Base-by-base conservation (phyloP, 2,113 vertebrate genomes). In the Pelobates fuscus region DNA sequence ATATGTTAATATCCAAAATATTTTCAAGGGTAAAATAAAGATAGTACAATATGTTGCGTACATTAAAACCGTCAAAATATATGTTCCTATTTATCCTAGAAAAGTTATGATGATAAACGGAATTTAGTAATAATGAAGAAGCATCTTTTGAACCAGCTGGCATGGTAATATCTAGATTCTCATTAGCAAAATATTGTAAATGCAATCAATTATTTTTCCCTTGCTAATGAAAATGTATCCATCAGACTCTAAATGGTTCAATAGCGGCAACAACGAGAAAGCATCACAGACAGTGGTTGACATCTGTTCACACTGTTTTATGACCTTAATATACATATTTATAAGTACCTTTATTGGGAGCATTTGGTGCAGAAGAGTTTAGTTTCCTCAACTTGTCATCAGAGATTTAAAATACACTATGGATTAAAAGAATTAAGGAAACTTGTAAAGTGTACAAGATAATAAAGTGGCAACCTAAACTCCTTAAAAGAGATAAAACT, bases 271-370 rank as follows among this genome's bases (percentile, higher is more conserved):
- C 23, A 67, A 67, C 54, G 46, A 65, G 21, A 65, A 65, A 11
- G 8, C 26, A 67, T 67, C 63, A 52, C 43, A 77, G 64, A 67
- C 21, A 77, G 65, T 37, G 64, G 37, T 64, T 41, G 43, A 68
- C 64, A 77, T 68, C 73, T 68, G 73, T 77, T 77, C 65, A 60
- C 55, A 68, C 73, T 68, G 64, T 77, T 77, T 76, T 77, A 77
- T 61, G 55, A 77, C 73, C 41, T 52, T 68, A 60, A 75, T 75
- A 49, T 67, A 61, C 73, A 68, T 77, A 52, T 67, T 59, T 77
- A 43, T 27, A 77, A 77, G 26, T 68, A 77, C 73, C 73, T 67
- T 66, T 49, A 49, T 17, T 70, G 43, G 2, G 29, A 26, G 12
- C 26, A 67, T 67, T 76, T 57, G 43, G 23, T 12, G 29, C 8